Conservation (phyloP, 2,113 vertebrate genomes). For the Neodon shergylaensis region DNA sequence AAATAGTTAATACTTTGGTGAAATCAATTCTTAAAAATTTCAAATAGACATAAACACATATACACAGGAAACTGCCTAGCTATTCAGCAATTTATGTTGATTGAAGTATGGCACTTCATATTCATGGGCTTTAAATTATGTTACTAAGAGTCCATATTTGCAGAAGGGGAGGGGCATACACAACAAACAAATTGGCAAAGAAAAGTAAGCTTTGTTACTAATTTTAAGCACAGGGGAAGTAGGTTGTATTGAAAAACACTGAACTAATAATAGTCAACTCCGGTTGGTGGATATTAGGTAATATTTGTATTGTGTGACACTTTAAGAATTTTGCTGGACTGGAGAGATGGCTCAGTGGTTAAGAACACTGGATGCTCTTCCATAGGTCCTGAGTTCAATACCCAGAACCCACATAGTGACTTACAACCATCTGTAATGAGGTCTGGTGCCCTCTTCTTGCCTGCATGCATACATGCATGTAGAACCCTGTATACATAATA, state of each 20-base stretch:
- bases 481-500: too few relatives aligned
- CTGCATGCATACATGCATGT: too few relatives aligned
- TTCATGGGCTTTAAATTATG: background rate
- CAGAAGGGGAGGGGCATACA: background rate
- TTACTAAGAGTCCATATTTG: background rate
- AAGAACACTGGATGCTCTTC: too few relatives aligned
- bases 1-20: background rate
- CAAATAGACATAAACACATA: fast-evolving
- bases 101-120: background rate
- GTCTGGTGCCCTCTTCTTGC: too few relatives aligned
- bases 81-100: background rate
- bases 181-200: background rate
- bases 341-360: too few relatives aligned
- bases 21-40: background rate
- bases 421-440: too few relatives aligned
- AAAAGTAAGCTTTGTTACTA: background rate
- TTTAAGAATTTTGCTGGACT: background rate
- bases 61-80: background rate
- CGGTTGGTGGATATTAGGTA: background rate
- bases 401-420: too few relatives aligned
- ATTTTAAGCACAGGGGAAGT: background rate
- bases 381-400: too few relatives aligned
- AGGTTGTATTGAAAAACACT: background rate
- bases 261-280: background rate
- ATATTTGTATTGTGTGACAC: background rate